phyloP scores from a whole-genome alignment of 2,797 vertebrate genomes.

The Staurois parvus region DNA sequence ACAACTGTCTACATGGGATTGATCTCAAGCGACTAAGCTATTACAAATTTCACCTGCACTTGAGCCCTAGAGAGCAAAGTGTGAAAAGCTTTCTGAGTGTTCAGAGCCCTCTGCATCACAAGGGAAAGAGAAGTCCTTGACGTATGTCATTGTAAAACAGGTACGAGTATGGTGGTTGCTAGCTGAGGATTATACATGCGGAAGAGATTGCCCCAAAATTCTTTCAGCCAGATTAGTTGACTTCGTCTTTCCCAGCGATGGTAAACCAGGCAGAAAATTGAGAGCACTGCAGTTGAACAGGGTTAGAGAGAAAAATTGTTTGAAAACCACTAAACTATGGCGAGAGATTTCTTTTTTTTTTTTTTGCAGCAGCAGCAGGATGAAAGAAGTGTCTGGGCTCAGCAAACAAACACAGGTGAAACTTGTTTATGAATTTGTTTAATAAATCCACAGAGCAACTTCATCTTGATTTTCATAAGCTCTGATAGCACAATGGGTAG shows the following conservation, averaged over 20 bases:
- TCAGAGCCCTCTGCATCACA: background rate
- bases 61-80: too few relatives aligned
- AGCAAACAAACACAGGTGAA: conserved; percentile 14
- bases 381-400: conserved; percentile 1
- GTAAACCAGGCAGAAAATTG: conserved; percentile 46
- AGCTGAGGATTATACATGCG: conserved; percentile 26
- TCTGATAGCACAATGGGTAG: background rate
- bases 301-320: conserved; percentile 1
- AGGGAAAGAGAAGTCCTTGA: conserved; percentile 27
- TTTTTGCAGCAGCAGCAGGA: too few relatives aligned
- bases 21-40: too few relatives aligned
- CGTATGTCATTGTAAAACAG: conserved; percentile 29
- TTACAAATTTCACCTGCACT: too few relatives aligned
- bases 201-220: conserved; percentile 23
- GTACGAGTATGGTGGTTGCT: background rate
- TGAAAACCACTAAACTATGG: conserved; percentile 21
- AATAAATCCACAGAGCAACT: background rate
- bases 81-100: background rate
- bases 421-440: conserved; percentile 38
- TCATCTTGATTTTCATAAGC: conserved; percentile 36
- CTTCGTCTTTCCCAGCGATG: conserved; percentile 10
- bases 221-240: conserved; percentile 39
- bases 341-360: background rate
- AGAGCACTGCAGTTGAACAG: conserved; percentile 35
- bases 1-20: too few relatives aligned